Base-by-base conservation (phyloP, 2,797 vertebrate genomes). In the Mastacembelus armatus region DNA sequence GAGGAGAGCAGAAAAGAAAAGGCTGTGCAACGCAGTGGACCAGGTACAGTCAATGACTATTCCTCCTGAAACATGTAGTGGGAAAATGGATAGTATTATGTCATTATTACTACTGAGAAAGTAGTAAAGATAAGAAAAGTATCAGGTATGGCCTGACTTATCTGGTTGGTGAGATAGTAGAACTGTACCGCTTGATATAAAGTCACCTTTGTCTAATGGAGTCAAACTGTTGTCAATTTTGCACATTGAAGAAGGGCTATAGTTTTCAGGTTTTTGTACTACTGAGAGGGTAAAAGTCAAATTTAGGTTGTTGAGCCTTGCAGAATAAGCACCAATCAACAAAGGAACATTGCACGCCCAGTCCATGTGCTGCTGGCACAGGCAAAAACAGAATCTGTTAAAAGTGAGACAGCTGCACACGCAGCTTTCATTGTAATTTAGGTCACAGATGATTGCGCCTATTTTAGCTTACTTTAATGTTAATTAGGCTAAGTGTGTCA, bases 361-460 rank as follows among this genome's bases (percentile, higher is more conserved):
- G 40, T 35, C n/a, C 16, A 8, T 44, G 40, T 77, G 68, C 35
- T 47, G 67, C 43, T 58, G 77, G 48, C 55, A 50, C 69, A 71
- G 59, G 62, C 54, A 56, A 63, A 55, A 55, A 64, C 42, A 47
- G 24, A 65, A 39, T 76, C 39, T 45, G 47, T 22, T 75, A 21
- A 52, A 66, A 42, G 33, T 15, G 36, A 71, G 48, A 68, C 60
- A 64, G 50, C 63, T 72, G 3, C 60, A 70, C 22, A 12, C 24
- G 43, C 44, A 12, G 71, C 68, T 71, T 59, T 49, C 70, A 79
- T 3, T 63, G 61, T 60, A 22, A 77, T 77, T 72, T 62, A 71
- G 58, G 47, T 50, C 45, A 47, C 35, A 51, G 38, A 38, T 4
- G 4, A 71, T 50, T 26, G 42, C 32, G 49, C 39, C 30, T 21